phyloP scores from a whole-genome alignment of 2,797 vertebrate species.

The Mus minutoides region DNA sequence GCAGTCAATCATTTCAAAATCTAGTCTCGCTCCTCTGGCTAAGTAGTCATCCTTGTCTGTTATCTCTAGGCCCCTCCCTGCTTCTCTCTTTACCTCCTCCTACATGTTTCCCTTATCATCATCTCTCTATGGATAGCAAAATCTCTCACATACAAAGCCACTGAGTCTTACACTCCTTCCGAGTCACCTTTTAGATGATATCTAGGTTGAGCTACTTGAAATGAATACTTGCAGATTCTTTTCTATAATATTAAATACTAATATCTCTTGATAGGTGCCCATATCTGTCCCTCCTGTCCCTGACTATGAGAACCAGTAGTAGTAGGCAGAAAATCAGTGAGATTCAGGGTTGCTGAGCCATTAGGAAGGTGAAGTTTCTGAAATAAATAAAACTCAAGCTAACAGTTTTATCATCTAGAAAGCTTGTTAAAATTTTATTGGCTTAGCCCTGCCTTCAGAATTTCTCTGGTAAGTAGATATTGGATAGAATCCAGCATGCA shows the following conservation, averaged over 20 bases:
- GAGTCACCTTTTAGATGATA: background rate
- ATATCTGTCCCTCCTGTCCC: background rate
- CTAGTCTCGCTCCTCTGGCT: background rate
- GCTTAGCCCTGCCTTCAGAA: background rate
- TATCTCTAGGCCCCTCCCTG: background rate
- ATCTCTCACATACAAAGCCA: background rate
- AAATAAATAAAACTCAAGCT: background rate
- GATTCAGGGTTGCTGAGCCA: background rate
- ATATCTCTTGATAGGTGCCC: background rate
- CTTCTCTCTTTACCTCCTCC: background rate
- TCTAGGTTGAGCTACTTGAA: background rate
- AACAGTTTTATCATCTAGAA: background rate
- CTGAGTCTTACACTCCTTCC: background rate
- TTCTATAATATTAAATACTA: background rate
- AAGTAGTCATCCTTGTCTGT: background rate
- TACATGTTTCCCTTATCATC: no score
- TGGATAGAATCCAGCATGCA: background rate
- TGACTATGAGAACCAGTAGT: background rate
- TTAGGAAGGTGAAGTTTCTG: background rate
- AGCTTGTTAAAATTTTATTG: background rate
- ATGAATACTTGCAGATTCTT: background rate
- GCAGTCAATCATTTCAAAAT: background rate
- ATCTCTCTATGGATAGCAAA: background rate
- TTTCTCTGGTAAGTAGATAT: background rate
- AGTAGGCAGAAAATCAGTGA: constrained; percentile 13